Evolutionary conservation across 2,797 vertebrate genomes (phyloP).

Genomic region (Triplophysa yarkandensis): DNA sequence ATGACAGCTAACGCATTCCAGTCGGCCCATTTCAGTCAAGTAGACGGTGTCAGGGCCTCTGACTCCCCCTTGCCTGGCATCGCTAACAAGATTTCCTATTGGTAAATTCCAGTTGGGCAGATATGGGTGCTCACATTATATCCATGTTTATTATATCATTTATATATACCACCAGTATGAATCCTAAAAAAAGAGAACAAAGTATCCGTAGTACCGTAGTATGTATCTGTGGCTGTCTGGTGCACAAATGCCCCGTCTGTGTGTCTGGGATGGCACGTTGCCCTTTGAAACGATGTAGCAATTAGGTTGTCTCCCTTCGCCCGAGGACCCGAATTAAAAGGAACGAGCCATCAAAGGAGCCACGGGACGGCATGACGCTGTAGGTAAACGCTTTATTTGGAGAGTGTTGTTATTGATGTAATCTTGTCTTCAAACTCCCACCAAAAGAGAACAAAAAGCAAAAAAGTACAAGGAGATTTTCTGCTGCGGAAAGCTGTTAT

Average conservation of each 20-base stretch:
- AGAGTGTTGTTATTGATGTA: slow-evolving; percentile 45
- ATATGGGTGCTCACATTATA: slow-evolving; percentile 16
- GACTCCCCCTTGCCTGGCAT: slow-evolving; percentile 9
- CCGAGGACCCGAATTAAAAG: slow-evolving; percentile 46
- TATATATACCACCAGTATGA: slow-evolving; percentile 49
- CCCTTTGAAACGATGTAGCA: slow-evolving; percentile 34
- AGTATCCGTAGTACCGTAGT: slow-evolving; percentile 28
- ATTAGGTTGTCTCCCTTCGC: slow-evolving; percentile 45
- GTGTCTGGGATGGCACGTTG: slow-evolving; percentile 12
- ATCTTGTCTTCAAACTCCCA: slow-evolving; percentile 38
- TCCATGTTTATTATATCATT: slow-evolving; percentile 42
- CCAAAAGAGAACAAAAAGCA: slow-evolving; percentile 21
- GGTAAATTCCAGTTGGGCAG: slow-evolving; percentile 46
- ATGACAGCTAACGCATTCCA: background rate
- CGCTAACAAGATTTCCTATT: slow-evolving; percentile 36
- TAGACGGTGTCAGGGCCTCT: slow-evolving; percentile 23
- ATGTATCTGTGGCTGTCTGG: slow-evolving; percentile 6
- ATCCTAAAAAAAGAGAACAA: slow-evolving; percentile 33
- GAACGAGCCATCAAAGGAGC: slow-evolving; percentile 39
- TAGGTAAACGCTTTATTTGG: slow-evolving; percentile 20
- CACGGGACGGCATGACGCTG: slow-evolving; percentile 7
- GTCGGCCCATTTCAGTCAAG: slow-evolving; percentile 41
- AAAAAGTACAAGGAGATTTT: slow-evolving; percentile 21
- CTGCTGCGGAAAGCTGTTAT: slow-evolving; percentile 25
- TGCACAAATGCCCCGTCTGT: slow-evolving; percentile 12